Base-by-base conservation (phyloP, 2,888 invertebrate species). In the Coleophora deauratella region DNA sequence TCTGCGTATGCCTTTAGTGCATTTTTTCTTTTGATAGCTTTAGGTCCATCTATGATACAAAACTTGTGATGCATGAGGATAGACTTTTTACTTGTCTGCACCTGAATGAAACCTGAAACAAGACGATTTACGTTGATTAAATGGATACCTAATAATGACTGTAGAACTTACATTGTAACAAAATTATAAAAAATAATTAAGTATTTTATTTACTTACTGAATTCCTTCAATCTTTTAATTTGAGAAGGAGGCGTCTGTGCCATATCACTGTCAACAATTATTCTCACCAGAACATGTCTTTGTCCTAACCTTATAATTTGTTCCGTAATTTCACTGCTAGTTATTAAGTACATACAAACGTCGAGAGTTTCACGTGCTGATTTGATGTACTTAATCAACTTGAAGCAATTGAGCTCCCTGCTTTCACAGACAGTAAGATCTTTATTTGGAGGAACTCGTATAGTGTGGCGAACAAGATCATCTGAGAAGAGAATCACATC, bases 1-100 rank as follows among this genome's bases (percentile, higher is more conserved):
- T 85, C 85, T 27, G 82, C 84, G 33, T 81, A 62, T 32, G 67
- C 51, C 61, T 73, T 82, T 38, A 85, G 50, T 40, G 67, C 51
- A 44, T 57, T 68, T 55, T 82, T 85, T 38, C 84, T 58, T 54
- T 65, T 77, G 45, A 81, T 64, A 38, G 85, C 82, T 58, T 69
- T 75, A 34, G 82, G 79, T 45, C 84, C 82, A 63, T 94, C 93
- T 47, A 93, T 74, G 35, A 93, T 70, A 44, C 88, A 89, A 77
- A 93, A 93, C 67, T 95, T 95, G 67, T 95, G 93, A 63, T 95
- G 95, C 93, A 95, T 93, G 49, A 91, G 72, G 57, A 82, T 88
- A 0, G 87, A 72, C 41, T 79, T 79, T 40, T 76, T 80, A 46
- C 76, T 84, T 13, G 75, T 80, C 54, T 85, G 85, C 42, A 85